Percentiles rank a stretch among this genome's conserved stretches.
phyloP scores from a whole-genome alignment of 2,113 vertebrate species.

The Melanostigma gelatinosum region DNA sequence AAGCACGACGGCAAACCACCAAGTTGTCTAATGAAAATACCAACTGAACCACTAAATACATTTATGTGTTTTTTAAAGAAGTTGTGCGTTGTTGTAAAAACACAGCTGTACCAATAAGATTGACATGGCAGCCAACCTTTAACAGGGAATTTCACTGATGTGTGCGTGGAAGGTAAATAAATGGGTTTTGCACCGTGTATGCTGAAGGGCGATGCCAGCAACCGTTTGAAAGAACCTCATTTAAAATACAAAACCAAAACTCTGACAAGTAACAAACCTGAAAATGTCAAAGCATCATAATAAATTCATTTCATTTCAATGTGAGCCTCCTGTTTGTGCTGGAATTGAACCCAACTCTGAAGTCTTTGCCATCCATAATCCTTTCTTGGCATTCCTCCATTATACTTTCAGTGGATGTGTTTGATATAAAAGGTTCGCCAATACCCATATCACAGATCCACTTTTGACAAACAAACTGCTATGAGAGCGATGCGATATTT shows the following conservation, averaged over 20 bases:
- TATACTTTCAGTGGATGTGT: conserved; percentile 32
- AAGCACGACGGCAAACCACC: conserved; percentile 14
- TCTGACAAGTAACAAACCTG: neutral
- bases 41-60: neutral
- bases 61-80: neutral
- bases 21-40: conserved; percentile 12
- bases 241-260: conserved; percentile 9
- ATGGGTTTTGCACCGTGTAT: neutral
- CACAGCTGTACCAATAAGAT: neutral
- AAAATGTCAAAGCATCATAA: conserved; percentile 47
- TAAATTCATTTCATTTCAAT: conserved; percentile 18
- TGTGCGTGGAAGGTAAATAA: conserved; percentile 11
- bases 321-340: conserved; percentile 21
- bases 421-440: conserved; percentile 53
- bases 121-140: conserved; percentile 17
- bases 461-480: conserved; percentile 42
- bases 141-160: conserved; percentile 1
- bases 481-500: conserved; percentile 34
- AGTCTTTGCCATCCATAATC: conserved; percentile 28
- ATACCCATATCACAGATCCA: conserved; percentile 25
- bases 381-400: conserved; percentile 21
- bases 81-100: conserved; percentile 4
- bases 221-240: conserved; percentile 2
- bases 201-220: neutral
- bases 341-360: conserved; percentile 26